A percentile compares a stretch with the other conserved stretches of the same genome.
phyloP scores from a whole-genome alignment of 2,113 vertebrate genomes.

The Sakesphorus luctuosus region DNA sequence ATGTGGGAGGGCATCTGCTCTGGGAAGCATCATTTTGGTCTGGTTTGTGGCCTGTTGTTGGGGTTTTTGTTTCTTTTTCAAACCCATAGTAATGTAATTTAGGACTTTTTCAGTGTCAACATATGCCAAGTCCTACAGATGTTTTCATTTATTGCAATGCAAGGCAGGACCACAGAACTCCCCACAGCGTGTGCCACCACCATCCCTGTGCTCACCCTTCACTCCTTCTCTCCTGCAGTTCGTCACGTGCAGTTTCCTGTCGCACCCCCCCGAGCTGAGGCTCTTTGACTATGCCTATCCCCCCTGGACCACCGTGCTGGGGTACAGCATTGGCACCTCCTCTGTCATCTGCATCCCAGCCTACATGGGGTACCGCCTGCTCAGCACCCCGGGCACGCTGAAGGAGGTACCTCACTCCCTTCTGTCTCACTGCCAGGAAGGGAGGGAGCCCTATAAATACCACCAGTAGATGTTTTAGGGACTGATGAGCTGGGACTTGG shows the following conservation, averaged over 20 bases:
- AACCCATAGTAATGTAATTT: background rate
- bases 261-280: conserved; percentile 85
- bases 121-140: background rate
- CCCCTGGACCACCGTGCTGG: conserved; percentile 89
- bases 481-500: background rate
- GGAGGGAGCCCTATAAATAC: background rate
- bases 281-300: conserved; percentile 92
- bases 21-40: background rate
- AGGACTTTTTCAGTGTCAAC: background rate
- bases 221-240: conserved; percentile 79
- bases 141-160: background rate
- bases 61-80: background rate
- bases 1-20: background rate
- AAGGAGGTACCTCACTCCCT: conserved; percentile 85
- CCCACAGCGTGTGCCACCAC: background rate
- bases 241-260: conserved; percentile 94
- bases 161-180: background rate
- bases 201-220: background rate
- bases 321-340: conserved; percentile 93
- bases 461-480: background rate
- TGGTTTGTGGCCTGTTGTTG: background rate
- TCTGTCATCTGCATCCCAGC: conserved; percentile 93
- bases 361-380: conserved; percentile 89
- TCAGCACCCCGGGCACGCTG: conserved; percentile 88
- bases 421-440: background rate